Conservation (phyloP, 2,888 invertebrate species). For the Epirrhoe alternata region DNA sequence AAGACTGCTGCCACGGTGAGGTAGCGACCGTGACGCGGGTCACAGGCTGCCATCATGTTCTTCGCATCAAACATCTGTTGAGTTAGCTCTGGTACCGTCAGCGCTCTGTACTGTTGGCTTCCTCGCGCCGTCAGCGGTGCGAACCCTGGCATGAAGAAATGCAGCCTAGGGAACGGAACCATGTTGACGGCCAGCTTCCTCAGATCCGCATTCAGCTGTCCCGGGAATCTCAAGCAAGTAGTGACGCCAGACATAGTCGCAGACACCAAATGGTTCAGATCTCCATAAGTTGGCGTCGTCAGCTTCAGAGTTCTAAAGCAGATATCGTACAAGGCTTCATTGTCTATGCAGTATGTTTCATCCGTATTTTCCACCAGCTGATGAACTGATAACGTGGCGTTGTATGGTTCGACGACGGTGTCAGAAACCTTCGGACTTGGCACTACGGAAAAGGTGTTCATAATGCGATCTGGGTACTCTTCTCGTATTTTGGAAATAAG, state of each 20-base stretch:
- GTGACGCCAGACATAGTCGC: conserved; percentile 78
- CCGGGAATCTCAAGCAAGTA: conserved; percentile 75
- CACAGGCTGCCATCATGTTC: conserved; percentile 98
- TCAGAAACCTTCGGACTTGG: conserved; percentile 91
- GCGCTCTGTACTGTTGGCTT: conserved; percentile 93
- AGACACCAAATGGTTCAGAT: conserved; percentile 86
- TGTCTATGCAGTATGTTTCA: conserved; percentile 89
- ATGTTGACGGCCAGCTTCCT: conserved; percentile 76
- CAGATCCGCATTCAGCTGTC: conserved; percentile 89
- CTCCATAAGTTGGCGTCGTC: conserved; percentile 91
- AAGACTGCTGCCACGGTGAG: conserved; percentile 95
- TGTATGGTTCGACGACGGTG: conserved; percentile 88
- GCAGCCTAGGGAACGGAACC: conserved; percentile 90
- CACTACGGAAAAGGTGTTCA: conserved; percentile 89
- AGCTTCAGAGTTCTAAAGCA: conserved; percentile 91
- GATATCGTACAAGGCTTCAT: conserved; percentile 91
- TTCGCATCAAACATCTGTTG: conserved; percentile 96
- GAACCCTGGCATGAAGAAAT: conserved; percentile 85
- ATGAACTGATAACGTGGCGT: conserved; percentile 87
- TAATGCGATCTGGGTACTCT: conserved; percentile 90
- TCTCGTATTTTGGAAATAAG: conserved; percentile 89
- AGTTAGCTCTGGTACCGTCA: conserved; percentile 95
- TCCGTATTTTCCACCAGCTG: conserved; percentile 90
- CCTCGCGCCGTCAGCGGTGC: conserved; percentile 91
- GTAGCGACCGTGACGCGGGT: conserved; percentile 95